Base-by-base conservation (phyloP, 1,140 invertebrate species). In the Macrotrachela quadricornifera region DNA sequence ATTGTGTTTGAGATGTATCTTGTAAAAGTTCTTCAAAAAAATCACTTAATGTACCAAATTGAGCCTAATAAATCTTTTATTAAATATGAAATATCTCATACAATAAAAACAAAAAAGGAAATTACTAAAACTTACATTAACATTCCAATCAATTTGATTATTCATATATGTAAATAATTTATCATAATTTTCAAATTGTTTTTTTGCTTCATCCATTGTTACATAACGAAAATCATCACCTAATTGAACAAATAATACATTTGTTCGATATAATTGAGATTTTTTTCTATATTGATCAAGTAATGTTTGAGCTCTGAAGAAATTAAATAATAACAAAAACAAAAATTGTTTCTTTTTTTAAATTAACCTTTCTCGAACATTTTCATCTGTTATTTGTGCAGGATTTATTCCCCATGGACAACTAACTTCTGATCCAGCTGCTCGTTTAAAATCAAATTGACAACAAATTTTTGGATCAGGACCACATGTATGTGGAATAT, bases 221-320 rank as follows among this genome's bases (percentile, higher is more conserved):
- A 86, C 80, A 66, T 82, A 96, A 2, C 91, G 76, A 70, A 99
- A 99, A 73, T 99, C 91, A 71, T 99, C 92, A 0, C 92, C 92
- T 0, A 99, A 71, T 0, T 87, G 91, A 54, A 85, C 77, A 10
- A 97, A 64, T 0, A 97, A 61, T 1, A 83, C 80, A 64, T 92
- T 85, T 1, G 83, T 86, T 52, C 79, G 78, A 66, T 83, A 97
- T 8, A 97, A 69, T 64, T 85, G 82, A 0, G 91, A 78, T 67
- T 99, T 97, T 66, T 94, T 91, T 16, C 85, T 75, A 74, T 94
- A 97, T 63, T 97, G 91, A 69, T 96, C 88, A 11, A 95, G 70
- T 16, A 99, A 68, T 40, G 82, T 60, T 46, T 74, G 70, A 0
- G 91, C 78, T 63, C 86, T 80, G 47, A 72, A 72, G 52, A 46